Conservation (phyloP, 2,113 vertebrate genomes). For the Elgaria multicarinata region DNA sequence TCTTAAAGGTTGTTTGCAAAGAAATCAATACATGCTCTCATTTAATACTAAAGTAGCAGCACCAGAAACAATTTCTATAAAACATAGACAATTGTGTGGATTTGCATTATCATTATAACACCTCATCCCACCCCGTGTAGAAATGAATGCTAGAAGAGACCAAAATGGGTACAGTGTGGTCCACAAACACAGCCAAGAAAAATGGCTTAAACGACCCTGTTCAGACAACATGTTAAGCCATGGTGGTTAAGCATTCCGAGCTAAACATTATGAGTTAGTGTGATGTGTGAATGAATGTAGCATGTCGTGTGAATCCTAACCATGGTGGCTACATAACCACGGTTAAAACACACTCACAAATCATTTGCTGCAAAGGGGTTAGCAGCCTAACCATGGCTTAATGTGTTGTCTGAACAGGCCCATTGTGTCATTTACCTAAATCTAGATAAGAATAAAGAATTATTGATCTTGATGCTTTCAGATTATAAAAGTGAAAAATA, state of each 20-base stretch:
- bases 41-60: neutral
- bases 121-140: neutral
- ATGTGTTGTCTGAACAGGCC: too few relatives aligned
- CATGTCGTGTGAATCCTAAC: too few relatives aligned
- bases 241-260: too few relatives aligned
- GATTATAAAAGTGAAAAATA: neutral
- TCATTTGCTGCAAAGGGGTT: too few relatives aligned
- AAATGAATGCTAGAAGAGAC: neutral
- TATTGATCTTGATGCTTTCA: neutral
- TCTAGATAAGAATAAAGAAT: neutral
- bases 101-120: neutral
- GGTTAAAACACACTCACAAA: too few relatives aligned
- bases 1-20: neutral
- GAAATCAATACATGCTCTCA: neutral
- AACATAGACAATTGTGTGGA: neutral
- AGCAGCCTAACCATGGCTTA: too few relatives aligned
- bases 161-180: neutral
- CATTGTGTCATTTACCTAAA: neutral
- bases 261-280: too few relatives aligned
- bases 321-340: too few relatives aligned
- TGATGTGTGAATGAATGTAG: too few relatives aligned
- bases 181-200: neutral
- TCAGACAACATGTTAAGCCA: too few relatives aligned
- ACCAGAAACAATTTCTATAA: neutral
- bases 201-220: neutral